Base-by-base conservation (phyloP, 2,888 invertebrate genomes). In the Rutpela maculata region DNA sequence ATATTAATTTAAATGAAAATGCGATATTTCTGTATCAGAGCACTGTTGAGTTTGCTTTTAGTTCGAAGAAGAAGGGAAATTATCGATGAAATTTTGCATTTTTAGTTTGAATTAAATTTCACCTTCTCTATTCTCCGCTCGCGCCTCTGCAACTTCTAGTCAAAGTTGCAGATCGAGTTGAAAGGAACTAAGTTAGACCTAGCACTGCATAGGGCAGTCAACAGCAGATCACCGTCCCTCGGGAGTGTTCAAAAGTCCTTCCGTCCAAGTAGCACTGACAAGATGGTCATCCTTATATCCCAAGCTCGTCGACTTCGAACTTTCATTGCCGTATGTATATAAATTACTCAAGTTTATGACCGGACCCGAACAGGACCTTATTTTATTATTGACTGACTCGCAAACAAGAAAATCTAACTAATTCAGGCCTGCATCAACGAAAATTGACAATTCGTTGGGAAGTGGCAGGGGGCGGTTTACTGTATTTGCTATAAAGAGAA, bases 281-380 rank as follows among this genome's bases (percentile, higher is more conserved):
- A 80, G 85, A 84, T 82, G 85, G 84, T 86, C 87, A 86, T 85
- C 83, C 79, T 74, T 88, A 85, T 85, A 87, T 87, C 77, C 77
- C 79, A 82, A 79, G 76, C 67, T 80, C 60, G 38, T 85, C 82
- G 81, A 81, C 80, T 78, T 78, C 81, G 83, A 88, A 89, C 87
- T 85, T 88, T 88, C 88, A 88, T 88, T 69, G 77, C 86, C 86
- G 85, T 85, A 86, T 88, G 87, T 88, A 87, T 87, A 89, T 89
- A 89, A 89, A 89, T 89, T 89, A 89, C 88, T 86, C 84, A 88
- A 85, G 83, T 89, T 88, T 88, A 93, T 94, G 90, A 78, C 80
- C 80, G 93, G 94, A 87, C 90, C 76, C 74, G 74, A 77, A 79
- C 79, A 76, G 78, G 80, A 77, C 75, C 78, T 74, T 68, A 93